These are phyloP conservation scores for Calameuta idolon DNA, from an alignment of 2,888 invertebrate species.

Conservation along the genomic window DNA sequence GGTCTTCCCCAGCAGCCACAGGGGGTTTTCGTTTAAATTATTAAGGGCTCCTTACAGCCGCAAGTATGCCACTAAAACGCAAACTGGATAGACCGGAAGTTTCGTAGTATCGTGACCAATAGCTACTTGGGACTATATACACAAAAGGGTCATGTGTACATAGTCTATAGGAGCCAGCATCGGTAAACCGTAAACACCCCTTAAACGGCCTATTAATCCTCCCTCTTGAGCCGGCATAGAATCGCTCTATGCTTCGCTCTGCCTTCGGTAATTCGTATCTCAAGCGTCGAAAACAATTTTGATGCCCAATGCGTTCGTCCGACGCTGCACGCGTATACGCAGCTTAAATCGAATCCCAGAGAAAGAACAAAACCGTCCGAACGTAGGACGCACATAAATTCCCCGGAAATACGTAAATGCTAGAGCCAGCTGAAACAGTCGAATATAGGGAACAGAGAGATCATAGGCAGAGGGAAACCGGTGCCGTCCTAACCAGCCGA, in stretches of 20 bases:
- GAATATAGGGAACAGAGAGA: not conserved
- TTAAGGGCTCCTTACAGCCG: slow-evolving; percentile 40
- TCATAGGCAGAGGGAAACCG: not conserved
- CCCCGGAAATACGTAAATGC: not conserved
- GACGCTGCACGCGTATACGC: not conserved
- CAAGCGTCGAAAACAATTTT: not conserved
- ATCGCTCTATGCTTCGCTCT: not conserved
- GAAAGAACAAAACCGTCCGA: not conserved
- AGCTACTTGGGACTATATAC: not conserved
- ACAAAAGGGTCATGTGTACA: not conserved
- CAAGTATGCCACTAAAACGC: slow-evolving; percentile 19
- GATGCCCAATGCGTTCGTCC: not conserved
- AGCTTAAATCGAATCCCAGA: not conserved
- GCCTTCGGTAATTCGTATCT: not conserved
- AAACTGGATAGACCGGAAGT: slow-evolving; percentile 3
- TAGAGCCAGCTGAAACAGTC: not conserved
- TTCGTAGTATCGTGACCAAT: not conserved
- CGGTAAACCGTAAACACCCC: slow-evolving; percentile 53
- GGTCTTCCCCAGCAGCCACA: not conserved
- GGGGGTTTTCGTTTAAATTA: slow-evolving; percentile 33
- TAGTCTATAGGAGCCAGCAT: slow-evolving; percentile 14
- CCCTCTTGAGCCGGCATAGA: slow-evolving; percentile 19
- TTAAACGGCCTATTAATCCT: slow-evolving; percentile 51
- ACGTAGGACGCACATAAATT: not conserved
- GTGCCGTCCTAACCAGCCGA: not conserved